Evolutionary conservation across 2,113 vertebrate genomes (phyloP).

Genomic region (Strix uralensis): DNA sequence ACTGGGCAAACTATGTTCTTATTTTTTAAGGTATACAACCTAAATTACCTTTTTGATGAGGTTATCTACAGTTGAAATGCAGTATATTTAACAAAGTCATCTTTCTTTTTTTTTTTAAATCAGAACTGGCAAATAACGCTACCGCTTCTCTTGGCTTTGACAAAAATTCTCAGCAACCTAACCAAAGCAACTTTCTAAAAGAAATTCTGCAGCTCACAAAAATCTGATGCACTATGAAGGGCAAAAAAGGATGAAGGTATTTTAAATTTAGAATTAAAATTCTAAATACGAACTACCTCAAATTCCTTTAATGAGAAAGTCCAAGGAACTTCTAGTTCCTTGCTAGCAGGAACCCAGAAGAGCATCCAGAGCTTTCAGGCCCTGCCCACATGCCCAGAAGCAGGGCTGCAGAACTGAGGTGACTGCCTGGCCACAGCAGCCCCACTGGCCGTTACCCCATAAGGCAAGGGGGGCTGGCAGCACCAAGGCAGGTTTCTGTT

Average conservation of each 20-base stretch:
- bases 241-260: not conserved
- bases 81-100: not conserved
- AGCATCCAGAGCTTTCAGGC: not conserved
- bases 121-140: not conserved
- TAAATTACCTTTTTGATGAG: not conserved
- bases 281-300: not conserved
- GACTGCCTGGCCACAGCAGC: not conserved
- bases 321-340: not conserved
- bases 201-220: not conserved
- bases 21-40: not conserved
- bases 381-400: fast-evolving
- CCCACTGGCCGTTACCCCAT: fast-evolving
- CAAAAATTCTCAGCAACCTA: not conserved
- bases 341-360: fast-evolving
- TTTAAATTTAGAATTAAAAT: not conserved
- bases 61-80: not conserved
- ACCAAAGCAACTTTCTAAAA: not conserved
- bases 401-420: not conserved
- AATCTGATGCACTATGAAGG: not conserved
- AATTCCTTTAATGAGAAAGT: not conserved
- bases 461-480: not conserved
- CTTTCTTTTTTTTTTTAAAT: not conserved
- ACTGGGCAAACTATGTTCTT: not conserved
- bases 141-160: not conserved
- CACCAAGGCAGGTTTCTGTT: not conserved